phyloP scores from a whole-genome alignment of 1,140 invertebrate species.

The Drosophila insularis region DNA sequence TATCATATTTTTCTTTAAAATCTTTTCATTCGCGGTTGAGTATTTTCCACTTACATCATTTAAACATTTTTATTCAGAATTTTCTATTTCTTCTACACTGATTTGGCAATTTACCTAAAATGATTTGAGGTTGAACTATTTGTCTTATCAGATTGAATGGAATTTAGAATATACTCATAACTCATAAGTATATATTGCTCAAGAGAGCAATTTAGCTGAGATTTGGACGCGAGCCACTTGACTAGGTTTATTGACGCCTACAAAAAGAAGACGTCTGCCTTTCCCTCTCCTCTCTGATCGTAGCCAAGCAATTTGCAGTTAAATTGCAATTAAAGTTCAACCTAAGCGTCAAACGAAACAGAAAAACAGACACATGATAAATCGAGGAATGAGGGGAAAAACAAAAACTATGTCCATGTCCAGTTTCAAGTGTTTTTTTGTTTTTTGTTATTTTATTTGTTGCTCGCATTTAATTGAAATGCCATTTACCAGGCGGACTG shows the following conservation, averaged over 20 bases:
- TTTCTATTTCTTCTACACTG: not conserved
- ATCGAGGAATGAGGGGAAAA: not conserved
- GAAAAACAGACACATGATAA: slow-evolving; percentile 36
- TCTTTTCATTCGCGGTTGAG: too few species aligned
- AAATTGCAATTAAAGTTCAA: slow-evolving; percentile 66
- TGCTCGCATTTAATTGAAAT: slow-evolving; percentile 68
- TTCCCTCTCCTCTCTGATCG: not conserved
- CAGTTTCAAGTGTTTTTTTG: slow-evolving; percentile 43
- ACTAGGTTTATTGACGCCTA: slow-evolving; percentile 35
- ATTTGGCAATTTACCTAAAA: not conserved
- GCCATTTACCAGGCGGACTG: slow-evolving; percentile 46
- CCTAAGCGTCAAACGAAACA: slow-evolving; percentile 51
- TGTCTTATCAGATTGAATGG: slow-evolving; percentile 1
- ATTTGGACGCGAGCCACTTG: slow-evolving; percentile 31
- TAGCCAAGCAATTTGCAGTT: slow-evolving; percentile 57
- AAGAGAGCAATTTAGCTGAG: slow-evolving; percentile 23
- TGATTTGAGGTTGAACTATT: not conserved
- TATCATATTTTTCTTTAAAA: too few species aligned
- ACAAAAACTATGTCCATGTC: slow-evolving; percentile 32
- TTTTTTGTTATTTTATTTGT: slow-evolving; percentile 36
- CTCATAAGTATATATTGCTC: slow-evolving; percentile 14
- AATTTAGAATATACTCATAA: not conserved
- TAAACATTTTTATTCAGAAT: too few species aligned
- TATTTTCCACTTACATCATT: too few species aligned
- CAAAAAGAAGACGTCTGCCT: slow-evolving; percentile 17